A percentile compares a stretch with the other conserved stretches of the same genome.
Conservation (phyloP, 2,113 vertebrate species). For the Acanthisitta chloris region DNA sequence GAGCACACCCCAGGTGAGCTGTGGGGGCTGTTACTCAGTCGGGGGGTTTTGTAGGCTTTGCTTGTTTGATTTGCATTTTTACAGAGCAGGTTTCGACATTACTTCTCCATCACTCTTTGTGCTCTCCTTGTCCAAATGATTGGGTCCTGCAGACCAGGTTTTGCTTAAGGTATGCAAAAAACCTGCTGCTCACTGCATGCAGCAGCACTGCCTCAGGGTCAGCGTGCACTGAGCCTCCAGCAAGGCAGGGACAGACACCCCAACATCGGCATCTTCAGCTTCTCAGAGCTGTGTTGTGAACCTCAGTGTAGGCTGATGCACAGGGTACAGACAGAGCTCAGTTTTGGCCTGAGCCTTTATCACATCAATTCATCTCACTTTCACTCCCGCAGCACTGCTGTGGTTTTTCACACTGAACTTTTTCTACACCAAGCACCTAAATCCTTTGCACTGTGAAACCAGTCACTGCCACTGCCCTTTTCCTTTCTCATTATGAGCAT, state of each 20-base stretch:
- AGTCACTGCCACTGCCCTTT: background rate
- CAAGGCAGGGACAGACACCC: background rate
- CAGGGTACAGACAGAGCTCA: too few relatives aligned
- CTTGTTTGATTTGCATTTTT: background rate
- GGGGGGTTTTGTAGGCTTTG: background rate
- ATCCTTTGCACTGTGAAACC: background rate
- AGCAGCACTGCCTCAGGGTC: background rate
- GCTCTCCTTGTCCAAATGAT: background rate
- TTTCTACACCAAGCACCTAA: background rate
- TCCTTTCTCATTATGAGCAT: background rate
- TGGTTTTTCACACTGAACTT: background rate
- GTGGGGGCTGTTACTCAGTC: rapidly evolving
- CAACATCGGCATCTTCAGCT: background rate
- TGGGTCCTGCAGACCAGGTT: background rate
- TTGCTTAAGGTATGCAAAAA: rapidly evolving
- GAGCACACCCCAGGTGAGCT: background rate
- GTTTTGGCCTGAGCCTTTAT: background rate
- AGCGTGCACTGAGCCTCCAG: background rate
- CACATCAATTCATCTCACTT: background rate
- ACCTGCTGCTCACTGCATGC: background rate
- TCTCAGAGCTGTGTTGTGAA: rapidly evolving
- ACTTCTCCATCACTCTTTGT: background rate
- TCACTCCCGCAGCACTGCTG: background rate
- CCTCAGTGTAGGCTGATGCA: too few relatives aligned
- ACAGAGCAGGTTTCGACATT: background rate